A percentile compares a stretch with the other conserved stretches of the same genome.
Evolutionary conservation across 2,113 vertebrate genomes (phyloP).

Genomic region (Trematomus loennbergii): DNA sequence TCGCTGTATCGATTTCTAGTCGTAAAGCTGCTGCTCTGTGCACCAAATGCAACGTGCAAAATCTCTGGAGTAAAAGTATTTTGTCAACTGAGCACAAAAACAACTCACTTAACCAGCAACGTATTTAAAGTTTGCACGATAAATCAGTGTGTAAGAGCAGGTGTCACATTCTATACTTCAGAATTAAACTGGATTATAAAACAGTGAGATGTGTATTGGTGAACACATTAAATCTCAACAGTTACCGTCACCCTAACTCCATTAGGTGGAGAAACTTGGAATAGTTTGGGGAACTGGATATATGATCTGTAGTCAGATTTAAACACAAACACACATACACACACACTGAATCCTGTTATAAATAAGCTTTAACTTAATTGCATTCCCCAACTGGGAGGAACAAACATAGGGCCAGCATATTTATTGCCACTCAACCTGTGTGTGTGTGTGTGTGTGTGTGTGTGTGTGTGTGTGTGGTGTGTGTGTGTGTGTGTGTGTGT

Average conservation of each 20-base stretch:
- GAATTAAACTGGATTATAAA: background rate
- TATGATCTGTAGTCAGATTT: too few relatives aligned
- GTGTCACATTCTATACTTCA: background rate
- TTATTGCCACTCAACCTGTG: conserved; percentile 41
- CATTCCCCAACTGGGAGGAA: conserved; percentile 64
- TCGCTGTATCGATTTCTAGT: conserved; percentile 56
- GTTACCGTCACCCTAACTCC: conserved; percentile 38
- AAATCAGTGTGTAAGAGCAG: background rate
- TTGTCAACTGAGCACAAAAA: conserved; percentile 15
- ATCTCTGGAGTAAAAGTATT: conserved; percentile 10
- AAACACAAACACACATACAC: conserved; percentile 48
- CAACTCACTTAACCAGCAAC: background rate
- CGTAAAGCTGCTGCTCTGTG: background rate
- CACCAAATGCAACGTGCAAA: background rate
- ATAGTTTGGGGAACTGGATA: too few relatives aligned
- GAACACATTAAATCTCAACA: conserved; percentile 8
- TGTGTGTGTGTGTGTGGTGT: too few relatives aligned
- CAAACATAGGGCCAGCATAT: conserved; percentile 65
- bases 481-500: too few relatives aligned
- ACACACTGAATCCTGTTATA: conserved; percentile 56
- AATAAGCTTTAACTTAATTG: conserved; percentile 78
- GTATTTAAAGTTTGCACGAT: background rate
- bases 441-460: too few relatives aligned
- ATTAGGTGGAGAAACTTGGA: conserved; percentile 35
- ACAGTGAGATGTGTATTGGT: conserved; percentile 13